A percentile compares a stretch with the other conserved stretches of the same genome.
Evolutionary conservation across 2,797 vertebrate species (phyloP).

Genomic region (Vireo griseus): DNA sequence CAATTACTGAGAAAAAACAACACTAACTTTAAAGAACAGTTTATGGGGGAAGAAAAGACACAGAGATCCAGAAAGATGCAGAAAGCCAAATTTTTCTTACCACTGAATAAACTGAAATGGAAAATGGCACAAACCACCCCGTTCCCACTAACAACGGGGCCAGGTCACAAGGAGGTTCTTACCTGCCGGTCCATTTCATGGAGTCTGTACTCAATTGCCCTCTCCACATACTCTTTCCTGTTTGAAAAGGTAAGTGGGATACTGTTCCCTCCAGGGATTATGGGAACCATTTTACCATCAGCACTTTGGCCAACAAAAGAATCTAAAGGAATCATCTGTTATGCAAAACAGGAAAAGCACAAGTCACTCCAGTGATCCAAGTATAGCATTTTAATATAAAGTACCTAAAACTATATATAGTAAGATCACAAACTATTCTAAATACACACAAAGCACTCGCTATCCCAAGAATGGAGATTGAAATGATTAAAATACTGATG

Average conservation of each 20-base stretch:
- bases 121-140: not conserved
- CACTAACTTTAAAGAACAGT: not conserved
- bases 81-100: not conserved
- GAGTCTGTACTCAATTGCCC: slow-evolving; percentile 82
- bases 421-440: not conserved
- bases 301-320: slow-evolving; percentile 85
- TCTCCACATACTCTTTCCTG: slow-evolving; percentile 82
- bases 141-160: accelerated
- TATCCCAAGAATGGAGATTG: not conserved
- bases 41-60: not conserved
- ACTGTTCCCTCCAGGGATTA: slow-evolving; percentile 84
- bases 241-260: slow-evolving; percentile 85
- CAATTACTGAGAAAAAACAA: not conserved
- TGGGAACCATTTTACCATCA: slow-evolving; percentile 86
- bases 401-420: not conserved
- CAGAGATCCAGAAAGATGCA: not conserved
- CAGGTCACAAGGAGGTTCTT: not conserved
- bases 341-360: not conserved
- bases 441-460: not conserved
- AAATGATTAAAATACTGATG: not conserved
- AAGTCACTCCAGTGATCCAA: not conserved
- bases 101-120: not conserved
- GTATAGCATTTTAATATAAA: not conserved
- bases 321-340: slow-evolving; percentile 85
- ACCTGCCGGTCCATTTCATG: slow-evolving; percentile 85